Percentiles rank a stretch among this genome's conserved stretches.
These are phyloP conservation scores for Steatornis caripensis DNA, from an alignment of 2,113 vertebrate genomes.

Conservation along the genomic window DNA sequence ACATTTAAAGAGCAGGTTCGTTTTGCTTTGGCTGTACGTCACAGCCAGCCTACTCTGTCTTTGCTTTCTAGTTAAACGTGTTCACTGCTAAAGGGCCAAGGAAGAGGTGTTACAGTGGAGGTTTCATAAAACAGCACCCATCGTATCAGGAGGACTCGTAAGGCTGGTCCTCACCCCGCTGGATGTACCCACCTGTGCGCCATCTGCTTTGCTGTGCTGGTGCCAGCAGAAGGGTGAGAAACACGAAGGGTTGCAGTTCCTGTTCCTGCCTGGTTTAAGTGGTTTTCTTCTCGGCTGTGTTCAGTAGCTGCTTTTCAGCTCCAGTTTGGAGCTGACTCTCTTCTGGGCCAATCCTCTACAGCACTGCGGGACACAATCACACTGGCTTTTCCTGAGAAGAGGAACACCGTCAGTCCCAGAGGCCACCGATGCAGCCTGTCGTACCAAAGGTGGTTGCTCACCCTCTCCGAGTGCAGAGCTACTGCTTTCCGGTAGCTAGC, in stretches of 20 bases:
- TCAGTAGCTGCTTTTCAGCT: not conserved
- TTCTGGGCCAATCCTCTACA: not conserved
- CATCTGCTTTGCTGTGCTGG: not conserved
- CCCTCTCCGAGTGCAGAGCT: not conserved
- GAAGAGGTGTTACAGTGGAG: not conserved
- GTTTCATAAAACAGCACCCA: not conserved
- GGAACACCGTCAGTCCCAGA: not conserved
- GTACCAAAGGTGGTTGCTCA: not conserved
- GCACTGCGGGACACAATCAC: not conserved
- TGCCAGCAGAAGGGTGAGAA: not conserved
- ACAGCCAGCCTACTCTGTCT: not conserved
- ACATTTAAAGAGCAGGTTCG: not conserved
- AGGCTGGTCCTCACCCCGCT: not conserved
- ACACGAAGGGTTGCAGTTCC: rapidly evolving
- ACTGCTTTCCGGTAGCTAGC: not conserved
- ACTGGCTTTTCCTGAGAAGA: not conserved
- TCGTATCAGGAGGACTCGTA: rapidly evolving
- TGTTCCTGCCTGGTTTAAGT: not conserved
- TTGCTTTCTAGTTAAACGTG: not conserved
- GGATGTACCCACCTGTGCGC: rapidly evolving
- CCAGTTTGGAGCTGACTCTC: not conserved
- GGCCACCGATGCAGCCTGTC: not conserved
- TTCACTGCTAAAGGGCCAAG: not conserved
- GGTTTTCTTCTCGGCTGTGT: not conserved
- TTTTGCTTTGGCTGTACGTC: not conserved